Percentiles rank a stretch among this genome's conserved stretches.
These are phyloP conservation scores for Elephantulus edwardii DNA, from an alignment of 2,113 vertebrate species.

Conservation along the genomic window DNA sequence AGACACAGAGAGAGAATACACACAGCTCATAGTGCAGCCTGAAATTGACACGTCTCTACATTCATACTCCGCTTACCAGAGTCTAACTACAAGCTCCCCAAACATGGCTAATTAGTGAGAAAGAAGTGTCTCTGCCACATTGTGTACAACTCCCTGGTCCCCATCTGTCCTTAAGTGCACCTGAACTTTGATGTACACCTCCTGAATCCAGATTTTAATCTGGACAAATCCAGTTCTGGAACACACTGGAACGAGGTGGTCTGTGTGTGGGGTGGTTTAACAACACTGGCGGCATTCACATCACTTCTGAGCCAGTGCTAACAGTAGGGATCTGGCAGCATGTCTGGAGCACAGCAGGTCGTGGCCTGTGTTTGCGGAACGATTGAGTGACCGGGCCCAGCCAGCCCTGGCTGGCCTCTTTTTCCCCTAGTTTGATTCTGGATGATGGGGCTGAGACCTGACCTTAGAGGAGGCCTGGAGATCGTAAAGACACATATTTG, in stretches of 20 bases:
- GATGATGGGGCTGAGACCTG: neutral
- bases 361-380: neutral
- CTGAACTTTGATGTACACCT: neutral
- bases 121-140: neutral
- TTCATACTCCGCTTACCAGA: neutral
- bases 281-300: neutral
- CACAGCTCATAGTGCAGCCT: no score
- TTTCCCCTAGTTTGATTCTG: neutral
- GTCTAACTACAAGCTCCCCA: neutral
- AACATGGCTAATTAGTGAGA: neutral
- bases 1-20: neutral
- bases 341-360: neutral
- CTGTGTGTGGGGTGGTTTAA: neutral
- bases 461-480: neutral
- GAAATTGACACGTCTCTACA: neutral
- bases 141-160: neutral
- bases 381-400: neutral
- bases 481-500: neutral
- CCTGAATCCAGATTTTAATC: neutral
- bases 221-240: neutral
- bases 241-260: neutral
- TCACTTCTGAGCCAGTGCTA: neutral
- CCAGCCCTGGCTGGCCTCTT: neutral
- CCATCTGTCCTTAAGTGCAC: neutral
- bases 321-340: neutral